A percentile compares a stretch with the other conserved stretches of the same genome.
These are phyloP conservation scores for Aleadryas rufinucha DNA, from an alignment of 2,113 vertebrate species.

Conservation along the genomic window DNA sequence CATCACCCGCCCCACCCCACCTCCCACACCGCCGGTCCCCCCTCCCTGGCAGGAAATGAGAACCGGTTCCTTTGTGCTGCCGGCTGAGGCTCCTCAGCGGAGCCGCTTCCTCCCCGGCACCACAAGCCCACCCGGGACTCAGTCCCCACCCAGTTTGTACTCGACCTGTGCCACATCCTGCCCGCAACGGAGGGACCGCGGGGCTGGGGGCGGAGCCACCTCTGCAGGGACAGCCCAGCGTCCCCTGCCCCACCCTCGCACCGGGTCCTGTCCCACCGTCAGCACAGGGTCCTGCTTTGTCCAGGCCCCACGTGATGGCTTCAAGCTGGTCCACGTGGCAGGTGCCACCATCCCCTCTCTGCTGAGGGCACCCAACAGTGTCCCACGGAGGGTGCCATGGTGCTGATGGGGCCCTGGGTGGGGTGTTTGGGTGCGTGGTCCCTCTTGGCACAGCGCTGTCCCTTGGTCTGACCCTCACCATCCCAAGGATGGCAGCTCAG, in stretches of 20 bases:
- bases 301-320: too few relatives aligned
- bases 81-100: neutral
- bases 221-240: neutral
- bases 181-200: accelerated
- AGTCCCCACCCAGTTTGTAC: neutral
- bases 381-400: accelerated
- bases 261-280: neutral
- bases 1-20: neutral
- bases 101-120: neutral
- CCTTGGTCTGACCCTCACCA: neutral
- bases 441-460: neutral
- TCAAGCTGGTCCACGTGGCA: accelerated
- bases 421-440: neutral
- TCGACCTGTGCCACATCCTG: conserved; percentile 14
- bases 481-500: neutral
- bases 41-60: neutral
- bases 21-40: neutral
- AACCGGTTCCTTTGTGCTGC: neutral
- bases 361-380: neutral
- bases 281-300: neutral
- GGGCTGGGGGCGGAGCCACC: neutral
- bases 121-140: neutral
- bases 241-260: neutral
- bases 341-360: neutral
- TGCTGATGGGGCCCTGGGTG: neutral